These are phyloP conservation scores for Branchellion lobata DNA, from an alignment of 2,888 invertebrate genomes.

Conservation along the genomic window DNA sequence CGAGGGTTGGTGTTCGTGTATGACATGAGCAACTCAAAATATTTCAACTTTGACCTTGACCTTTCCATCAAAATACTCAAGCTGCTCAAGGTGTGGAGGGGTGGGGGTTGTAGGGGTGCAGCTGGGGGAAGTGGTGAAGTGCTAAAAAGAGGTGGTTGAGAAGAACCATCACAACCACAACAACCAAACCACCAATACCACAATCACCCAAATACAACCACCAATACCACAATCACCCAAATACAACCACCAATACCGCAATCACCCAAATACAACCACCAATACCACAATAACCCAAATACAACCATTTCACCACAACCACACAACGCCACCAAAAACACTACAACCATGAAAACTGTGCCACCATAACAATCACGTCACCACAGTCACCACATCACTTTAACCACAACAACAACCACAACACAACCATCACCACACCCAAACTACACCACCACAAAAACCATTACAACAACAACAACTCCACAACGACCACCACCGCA, in stretches of 20 bases:
- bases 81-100: conserved; percentile 74
- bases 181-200: too few species aligned
- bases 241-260: conserved; percentile 46
- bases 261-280: background rate
- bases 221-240: conserved; percentile 45
- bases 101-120: background rate
- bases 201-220: conserved; percentile 46
- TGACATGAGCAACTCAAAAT: conserved; percentile 97
- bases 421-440: too few species aligned
- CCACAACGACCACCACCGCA: too few species aligned
- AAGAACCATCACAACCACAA: background rate
- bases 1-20: conserved; percentile 94
- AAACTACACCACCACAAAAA: too few species aligned
- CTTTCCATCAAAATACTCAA: conserved; percentile 94
- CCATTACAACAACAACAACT: too few species aligned
- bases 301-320: too few species aligned
- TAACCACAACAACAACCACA: too few species aligned
- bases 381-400: too few species aligned
- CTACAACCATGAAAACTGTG: too few species aligned
- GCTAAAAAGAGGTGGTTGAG: background rate
- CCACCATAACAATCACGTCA: too few species aligned
- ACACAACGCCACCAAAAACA: too few species aligned
- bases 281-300: conserved; percentile 45
- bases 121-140: background rate
- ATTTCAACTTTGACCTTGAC: conserved; percentile 95